A percentile compares a stretch with the other conserved stretches of the same genome.
phyloP scores from a whole-genome alignment of 2,797 vertebrate species.

The Chelon labrosus region DNA sequence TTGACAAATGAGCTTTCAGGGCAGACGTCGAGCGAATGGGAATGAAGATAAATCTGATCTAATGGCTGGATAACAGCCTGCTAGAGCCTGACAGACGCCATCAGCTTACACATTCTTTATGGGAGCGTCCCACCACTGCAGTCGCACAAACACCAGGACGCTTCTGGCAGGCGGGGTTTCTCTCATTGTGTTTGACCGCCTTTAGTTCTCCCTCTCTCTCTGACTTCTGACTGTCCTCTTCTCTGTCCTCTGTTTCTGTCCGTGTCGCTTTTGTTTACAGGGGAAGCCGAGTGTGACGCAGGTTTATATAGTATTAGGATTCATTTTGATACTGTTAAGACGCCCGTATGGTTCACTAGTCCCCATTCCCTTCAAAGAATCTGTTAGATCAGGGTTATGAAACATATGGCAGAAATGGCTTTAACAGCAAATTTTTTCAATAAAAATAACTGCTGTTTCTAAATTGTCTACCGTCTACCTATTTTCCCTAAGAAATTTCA shows the following conservation, averaged over 20 bases:
- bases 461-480: too few relatives aligned
- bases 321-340: neutral
- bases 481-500: too few relatives aligned
- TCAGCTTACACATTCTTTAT: constrained; percentile 85
- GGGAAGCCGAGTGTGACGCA: neutral
- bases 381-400: too few relatives aligned
- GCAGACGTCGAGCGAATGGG: constrained; percentile 76
- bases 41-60: constrained; percentile 87
- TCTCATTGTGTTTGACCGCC: constrained; percentile 39
- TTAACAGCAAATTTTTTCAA: too few relatives aligned
- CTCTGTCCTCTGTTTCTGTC: neutral
- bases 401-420: too few relatives aligned
- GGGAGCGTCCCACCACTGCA: constrained; percentile 64
- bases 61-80: constrained; percentile 87
- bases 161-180: constrained; percentile 27
- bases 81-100: constrained; percentile 82
- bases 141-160: constrained; percentile 55
- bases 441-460: too few relatives aligned
- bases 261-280: constrained; percentile 18
- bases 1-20: constrained; percentile 87
- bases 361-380: too few relatives aligned
- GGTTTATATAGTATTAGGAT: neutral
- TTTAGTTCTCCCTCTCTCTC: constrained; percentile 14
- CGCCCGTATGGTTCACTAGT: too few relatives aligned
- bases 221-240: constrained; percentile 19